Conservation (phyloP, 2,797 vertebrate species). For the Liasis olivaceus region DNA sequence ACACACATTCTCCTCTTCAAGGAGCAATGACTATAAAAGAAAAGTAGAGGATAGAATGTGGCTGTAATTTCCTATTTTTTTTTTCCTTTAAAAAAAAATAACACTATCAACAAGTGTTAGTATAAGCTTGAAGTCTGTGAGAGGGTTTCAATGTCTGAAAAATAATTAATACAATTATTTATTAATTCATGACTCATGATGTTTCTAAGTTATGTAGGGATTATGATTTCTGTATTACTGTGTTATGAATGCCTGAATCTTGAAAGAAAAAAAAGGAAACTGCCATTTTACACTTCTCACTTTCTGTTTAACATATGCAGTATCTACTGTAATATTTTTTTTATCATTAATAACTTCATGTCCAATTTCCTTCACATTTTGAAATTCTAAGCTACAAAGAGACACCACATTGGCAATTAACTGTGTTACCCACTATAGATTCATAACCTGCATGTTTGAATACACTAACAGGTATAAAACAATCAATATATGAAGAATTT, state of each 20-base stretch:
- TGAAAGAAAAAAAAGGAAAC: conserved; percentile 26
- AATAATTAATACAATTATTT: neutral
- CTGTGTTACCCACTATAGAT: conserved; percentile 65
- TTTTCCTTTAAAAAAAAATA: neutral
- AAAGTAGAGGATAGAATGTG: neutral
- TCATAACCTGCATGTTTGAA: conserved; percentile 48
- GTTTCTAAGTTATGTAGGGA: neutral
- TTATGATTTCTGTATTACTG: neutral
- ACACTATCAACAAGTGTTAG: neutral
- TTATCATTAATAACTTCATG: conserved; percentile 21
- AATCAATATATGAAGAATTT: conserved; percentile 53
- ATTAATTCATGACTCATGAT: neutral
- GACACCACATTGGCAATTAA: conserved; percentile 61
- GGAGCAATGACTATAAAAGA: neutral
- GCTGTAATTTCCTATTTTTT: neutral
- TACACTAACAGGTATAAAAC: conserved; percentile 61
- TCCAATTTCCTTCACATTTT: conserved; percentile 63
- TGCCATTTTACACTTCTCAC: conserved; percentile 50
- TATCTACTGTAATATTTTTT: neutral
- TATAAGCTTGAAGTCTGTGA: neutral
- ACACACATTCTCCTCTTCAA: neutral
- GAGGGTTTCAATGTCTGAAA: neutral
- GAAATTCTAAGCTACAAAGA: conserved; percentile 59
- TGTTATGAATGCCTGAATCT: neutral
- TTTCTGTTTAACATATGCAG: conserved; percentile 58